Conservation (phyloP, 1,140 invertebrate species). For the Drosophila biarmipes region DNA sequence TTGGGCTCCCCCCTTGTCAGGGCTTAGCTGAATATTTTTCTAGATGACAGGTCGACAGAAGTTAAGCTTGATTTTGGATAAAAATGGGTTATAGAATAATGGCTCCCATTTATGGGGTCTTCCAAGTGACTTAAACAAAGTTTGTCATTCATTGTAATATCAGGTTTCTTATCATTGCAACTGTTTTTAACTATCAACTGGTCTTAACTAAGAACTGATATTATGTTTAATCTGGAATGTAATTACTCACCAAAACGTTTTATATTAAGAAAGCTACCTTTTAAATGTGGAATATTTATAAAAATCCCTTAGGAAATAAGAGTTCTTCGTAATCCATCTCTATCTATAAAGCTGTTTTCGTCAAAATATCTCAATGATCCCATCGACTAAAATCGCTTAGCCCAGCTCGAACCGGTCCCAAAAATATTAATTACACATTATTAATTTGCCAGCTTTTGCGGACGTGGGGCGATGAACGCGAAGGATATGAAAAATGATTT, state of each 20-base stretch:
- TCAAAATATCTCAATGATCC: conserved; percentile 15
- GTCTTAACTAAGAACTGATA: no score
- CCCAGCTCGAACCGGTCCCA: conserved; percentile 1
- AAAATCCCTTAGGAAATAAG: no score
- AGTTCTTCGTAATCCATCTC: neutral
- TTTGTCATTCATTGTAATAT: neutral
- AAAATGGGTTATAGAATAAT: neutral
- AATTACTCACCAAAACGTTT: no score
- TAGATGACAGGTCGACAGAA: conserved; percentile 10
- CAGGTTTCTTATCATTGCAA: neutral
- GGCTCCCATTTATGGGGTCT: no score
- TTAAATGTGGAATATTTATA: no score
- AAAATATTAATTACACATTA: conserved; percentile 79
- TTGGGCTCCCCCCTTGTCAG: conserved; percentile 1
- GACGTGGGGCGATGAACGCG: conserved; percentile 30
- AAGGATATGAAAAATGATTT: conserved; percentile 80
- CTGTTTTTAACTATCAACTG: neutral
- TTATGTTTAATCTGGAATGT: no score
- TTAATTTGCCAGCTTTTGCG: conserved; percentile 68
- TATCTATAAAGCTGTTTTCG: neutral
- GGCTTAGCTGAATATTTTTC: conserved; percentile 47
- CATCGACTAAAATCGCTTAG: conserved; percentile 1
- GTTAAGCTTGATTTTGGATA: conserved; percentile 4
- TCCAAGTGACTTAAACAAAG: neutral
- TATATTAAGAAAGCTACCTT: no score